These are phyloP conservation scores for Pseudorhombus dupliciocellatus DNA, from an alignment of 2,113 vertebrate genomes.

Conservation along the genomic window DNA sequence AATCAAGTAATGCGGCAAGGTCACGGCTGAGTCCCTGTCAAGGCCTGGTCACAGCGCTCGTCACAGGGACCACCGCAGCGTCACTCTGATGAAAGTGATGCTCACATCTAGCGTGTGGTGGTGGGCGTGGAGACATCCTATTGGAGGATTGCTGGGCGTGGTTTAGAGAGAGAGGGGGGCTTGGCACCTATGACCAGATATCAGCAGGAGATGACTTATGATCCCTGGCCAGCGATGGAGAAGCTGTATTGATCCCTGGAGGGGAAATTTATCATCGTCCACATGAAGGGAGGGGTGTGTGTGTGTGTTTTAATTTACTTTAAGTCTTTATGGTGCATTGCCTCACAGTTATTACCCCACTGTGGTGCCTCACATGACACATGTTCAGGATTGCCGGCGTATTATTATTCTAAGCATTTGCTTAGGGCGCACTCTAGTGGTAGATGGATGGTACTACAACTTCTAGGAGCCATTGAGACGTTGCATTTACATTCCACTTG, in stretches of 20 bases:
- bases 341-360: not conserved
- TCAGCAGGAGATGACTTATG: conserved; percentile 33
- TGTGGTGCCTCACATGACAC: not conserved
- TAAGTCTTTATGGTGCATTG: not conserved
- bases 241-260: conserved; percentile 45
- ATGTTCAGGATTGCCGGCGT: not conserved
- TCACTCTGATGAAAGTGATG: conserved; percentile 34
- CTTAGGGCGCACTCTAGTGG: conserved; percentile 59
- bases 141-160: conserved; percentile 9
- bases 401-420: conserved; percentile 9
- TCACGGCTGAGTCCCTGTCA: conserved; percentile 38
- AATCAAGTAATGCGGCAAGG: conserved; percentile 36
- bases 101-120: conserved; percentile 21
- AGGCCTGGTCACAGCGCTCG: conserved; percentile 20
- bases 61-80: conserved; percentile 5
- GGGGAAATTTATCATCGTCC: conserved; percentile 31
- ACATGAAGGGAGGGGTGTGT: too few species aligned
- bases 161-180: conserved; percentile 29
- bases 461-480: not conserved
- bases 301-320: not conserved
- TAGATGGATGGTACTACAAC: not conserved
- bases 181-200: conserved; percentile 19
- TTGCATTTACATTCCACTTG: not conserved
- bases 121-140: conserved; percentile 1
- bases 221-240: conserved; percentile 7